These are phyloP conservation scores for Drosophila aff. DNA, from an alignment of 1,140 invertebrate species.

Conservation along the genomic window DNA sequence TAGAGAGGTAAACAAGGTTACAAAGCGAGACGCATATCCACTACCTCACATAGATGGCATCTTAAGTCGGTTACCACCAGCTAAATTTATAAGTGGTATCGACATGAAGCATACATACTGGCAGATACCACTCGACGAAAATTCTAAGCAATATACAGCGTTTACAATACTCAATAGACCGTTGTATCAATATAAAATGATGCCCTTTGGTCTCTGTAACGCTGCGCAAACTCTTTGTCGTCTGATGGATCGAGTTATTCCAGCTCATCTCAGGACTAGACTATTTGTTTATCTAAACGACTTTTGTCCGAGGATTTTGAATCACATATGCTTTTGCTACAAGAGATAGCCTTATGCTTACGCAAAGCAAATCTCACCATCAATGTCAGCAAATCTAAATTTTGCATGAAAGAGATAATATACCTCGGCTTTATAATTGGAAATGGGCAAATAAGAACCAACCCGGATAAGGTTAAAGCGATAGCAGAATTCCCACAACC, in stretches of 20 bases:
- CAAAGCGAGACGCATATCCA: background rate
- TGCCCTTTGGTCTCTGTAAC: background rate
- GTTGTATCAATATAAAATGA: background rate
- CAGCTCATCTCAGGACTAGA: background rate
- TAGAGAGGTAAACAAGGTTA: background rate
- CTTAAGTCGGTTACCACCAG: background rate
- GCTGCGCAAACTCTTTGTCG: background rate
- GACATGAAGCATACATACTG: background rate
- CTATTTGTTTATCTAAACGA: background rate
- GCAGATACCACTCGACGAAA: background rate
- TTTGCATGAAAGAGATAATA: slow-evolving; percentile 26
- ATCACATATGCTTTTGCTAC: slow-evolving; percentile 21
- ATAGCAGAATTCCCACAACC: background rate
- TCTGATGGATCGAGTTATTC: background rate
- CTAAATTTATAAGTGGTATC: background rate
- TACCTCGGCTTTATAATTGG: background rate
- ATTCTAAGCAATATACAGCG: background rate
- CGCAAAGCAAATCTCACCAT: slow-evolving; percentile 28
- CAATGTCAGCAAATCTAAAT: background rate
- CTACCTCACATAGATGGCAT: background rate
- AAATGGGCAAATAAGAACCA: background rate
- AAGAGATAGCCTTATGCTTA: slow-evolving; percentile 16
- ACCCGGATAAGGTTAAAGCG: background rate
- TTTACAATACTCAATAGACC: background rate
- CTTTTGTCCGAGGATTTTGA: background rate